Evolutionary conservation across 2,888 invertebrate species (phyloP).

Genomic region (Pachydiplax longipennis): DNA sequence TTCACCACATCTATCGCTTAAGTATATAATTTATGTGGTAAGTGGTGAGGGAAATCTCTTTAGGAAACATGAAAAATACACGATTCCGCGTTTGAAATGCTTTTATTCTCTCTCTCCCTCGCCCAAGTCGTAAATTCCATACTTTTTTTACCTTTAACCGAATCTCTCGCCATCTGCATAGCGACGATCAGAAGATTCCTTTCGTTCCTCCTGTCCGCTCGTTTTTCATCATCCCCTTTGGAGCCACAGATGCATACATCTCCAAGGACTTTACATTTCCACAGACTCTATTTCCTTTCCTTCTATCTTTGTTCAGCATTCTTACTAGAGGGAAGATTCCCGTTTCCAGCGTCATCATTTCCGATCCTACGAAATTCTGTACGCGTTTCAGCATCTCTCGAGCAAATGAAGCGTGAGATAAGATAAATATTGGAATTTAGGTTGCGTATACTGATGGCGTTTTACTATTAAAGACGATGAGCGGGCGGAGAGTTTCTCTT

Average conservation of each 20-base stretch:
- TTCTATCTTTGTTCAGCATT: background rate
- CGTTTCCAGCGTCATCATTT: background rate
- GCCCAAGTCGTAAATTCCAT: background rate
- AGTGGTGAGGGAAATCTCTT: background rate
- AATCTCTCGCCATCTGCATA: background rate
- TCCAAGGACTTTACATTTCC: background rate
- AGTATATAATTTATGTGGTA: no score
- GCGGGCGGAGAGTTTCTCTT: background rate
- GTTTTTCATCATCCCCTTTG: no score
- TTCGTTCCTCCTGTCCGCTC: background rate
- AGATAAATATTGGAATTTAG: background rate
- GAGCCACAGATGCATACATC: background rate
- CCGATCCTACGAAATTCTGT: background rate
- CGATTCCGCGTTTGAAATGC: background rate
- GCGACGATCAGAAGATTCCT: background rate
- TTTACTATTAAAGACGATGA: background rate
- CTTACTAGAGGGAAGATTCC: background rate
- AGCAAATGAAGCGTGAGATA: background rate
- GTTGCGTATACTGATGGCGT: background rate
- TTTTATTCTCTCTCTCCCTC: background rate
- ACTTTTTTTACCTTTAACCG: background rate
- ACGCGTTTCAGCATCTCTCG: background rate
- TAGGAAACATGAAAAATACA: background rate
- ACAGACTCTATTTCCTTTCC: background rate
- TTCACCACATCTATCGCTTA: no score